phyloP scores from a whole-genome alignment of 2,888 invertebrate genomes.

The Corythucha ciliata region DNA sequence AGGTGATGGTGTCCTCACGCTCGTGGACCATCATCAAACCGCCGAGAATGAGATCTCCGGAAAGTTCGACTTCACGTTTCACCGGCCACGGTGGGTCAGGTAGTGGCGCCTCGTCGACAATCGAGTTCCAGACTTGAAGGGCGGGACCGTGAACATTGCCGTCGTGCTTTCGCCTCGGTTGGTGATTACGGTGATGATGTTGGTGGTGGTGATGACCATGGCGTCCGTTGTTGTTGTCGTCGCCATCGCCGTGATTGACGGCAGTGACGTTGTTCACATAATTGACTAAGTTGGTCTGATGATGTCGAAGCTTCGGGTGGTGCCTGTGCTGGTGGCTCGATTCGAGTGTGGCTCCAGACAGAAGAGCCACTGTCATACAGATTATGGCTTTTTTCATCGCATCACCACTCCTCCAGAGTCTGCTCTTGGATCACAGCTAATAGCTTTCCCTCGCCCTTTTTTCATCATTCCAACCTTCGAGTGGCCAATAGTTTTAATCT shows the following conservation, averaged over 20 bases:
- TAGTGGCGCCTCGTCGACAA: too few species aligned
- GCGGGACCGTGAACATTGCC: slow-evolving; percentile 24
- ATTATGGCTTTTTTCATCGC: too few species aligned
- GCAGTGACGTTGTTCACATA: not conserved
- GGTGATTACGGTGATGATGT: slow-evolving; percentile 26
- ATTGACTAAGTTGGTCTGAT: slow-evolving; percentile 12
- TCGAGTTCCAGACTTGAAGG: too few species aligned
- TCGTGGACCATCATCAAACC: slow-evolving; percentile 95
- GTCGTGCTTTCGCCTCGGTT: slow-evolving; percentile 26
- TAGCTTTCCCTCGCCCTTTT: too few species aligned
- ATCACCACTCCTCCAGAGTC: too few species aligned
- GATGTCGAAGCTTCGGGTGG: slow-evolving; percentile 4
- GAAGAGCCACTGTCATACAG: too few species aligned
- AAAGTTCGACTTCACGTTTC: slow-evolving; percentile 75
- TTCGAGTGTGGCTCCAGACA: too few species aligned
- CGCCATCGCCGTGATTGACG: slow-evolving; percentile 10
- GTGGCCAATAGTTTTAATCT: too few species aligned
- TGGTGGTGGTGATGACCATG: slow-evolving; percentile 23
- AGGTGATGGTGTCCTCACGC: slow-evolving; percentile 74
- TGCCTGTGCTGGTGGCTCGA: not conserved
- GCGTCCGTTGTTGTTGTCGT: slow-evolving; percentile 10
- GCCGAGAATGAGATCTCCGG: slow-evolving; percentile 79
- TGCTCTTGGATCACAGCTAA: too few species aligned
- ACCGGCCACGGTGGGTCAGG: slow-evolving; percentile 57
- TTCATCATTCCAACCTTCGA: too few species aligned